These are phyloP conservation scores for Apogon hyalosoma DNA, from an alignment of 2,797 vertebrate species.

Conservation along the genomic window DNA sequence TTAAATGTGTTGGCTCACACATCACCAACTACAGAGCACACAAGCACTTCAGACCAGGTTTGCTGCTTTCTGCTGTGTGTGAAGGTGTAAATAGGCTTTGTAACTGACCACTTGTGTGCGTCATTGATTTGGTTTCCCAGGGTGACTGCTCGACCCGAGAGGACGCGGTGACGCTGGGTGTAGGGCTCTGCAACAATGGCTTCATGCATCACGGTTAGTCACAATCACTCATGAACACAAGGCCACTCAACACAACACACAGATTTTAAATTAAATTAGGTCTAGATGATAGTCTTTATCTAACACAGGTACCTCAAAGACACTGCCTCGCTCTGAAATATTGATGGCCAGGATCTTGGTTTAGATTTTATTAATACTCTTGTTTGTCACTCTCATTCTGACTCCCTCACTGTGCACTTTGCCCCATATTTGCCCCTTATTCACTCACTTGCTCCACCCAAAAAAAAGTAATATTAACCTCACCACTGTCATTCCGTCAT, in stretches of 20 bases:
- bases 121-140: slow-evolving; percentile 84
- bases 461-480: slow-evolving; percentile 21
- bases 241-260: background rate
- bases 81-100: slow-evolving; percentile 63
- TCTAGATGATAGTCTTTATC: slow-evolving; percentile 1
- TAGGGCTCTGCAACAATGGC: slow-evolving; percentile 97
- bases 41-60: background rate
- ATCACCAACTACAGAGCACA: slow-evolving; percentile 1
- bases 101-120: slow-evolving; percentile 62
- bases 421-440: background rate
- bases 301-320: background rate
- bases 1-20: slow-evolving; percentile 5
- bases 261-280: background rate
- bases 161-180: slow-evolving; percentile 94
- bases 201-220: slow-evolving; percentile 98
- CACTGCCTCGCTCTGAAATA: background rate
- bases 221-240: slow-evolving; percentile 4
- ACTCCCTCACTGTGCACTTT: slow-evolving; percentile 19
- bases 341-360: background rate
- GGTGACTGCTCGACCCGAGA: slow-evolving; percentile 96
- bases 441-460: slow-evolving; percentile 1
- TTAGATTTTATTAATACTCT: slow-evolving; percentile 10
- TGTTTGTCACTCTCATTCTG: background rate
- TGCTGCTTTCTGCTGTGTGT: slow-evolving; percentile 33
- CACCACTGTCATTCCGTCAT: slow-evolving; percentile 15